Percentiles rank a stretch among this genome's conserved stretches.
These are phyloP conservation scores for Ptyas mucosa DNA, from an alignment of 2,113 vertebrate genomes.

Conservation along the genomic window DNA sequence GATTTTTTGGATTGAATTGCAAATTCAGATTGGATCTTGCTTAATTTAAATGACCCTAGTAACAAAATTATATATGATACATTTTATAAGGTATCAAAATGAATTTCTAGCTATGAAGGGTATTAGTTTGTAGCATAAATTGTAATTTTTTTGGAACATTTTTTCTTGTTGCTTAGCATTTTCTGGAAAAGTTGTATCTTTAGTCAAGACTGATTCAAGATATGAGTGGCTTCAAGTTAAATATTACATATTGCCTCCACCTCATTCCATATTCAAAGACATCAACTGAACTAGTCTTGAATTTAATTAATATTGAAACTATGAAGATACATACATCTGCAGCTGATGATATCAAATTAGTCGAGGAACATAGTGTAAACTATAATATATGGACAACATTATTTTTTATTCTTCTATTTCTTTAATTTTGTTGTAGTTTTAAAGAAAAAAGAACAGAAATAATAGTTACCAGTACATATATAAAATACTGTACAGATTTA, in stretches of 20 bases:
- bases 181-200: not conserved
- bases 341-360: not conserved
- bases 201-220: not conserved
- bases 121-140: not conserved
- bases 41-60: not conserved
- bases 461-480: not conserved
- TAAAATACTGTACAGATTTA: not conserved
- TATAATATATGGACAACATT: not conserved
- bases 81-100: not conserved
- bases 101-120: not conserved
- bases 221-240: not conserved
- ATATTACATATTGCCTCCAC: not conserved
- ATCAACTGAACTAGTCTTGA: not conserved
- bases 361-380: not conserved
- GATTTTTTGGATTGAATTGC: not conserved
- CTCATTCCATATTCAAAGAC: not conserved
- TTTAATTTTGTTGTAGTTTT: not conserved
- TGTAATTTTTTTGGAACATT: not conserved
- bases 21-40: not conserved
- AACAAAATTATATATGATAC: not conserved
- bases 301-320: not conserved
- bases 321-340: not conserved
- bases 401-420: not conserved
- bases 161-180: not conserved
- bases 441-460: not conserved